phyloP scores from a whole-genome alignment of 2,888 invertebrate species.

The Macrosiphum euphorbiae region DNA sequence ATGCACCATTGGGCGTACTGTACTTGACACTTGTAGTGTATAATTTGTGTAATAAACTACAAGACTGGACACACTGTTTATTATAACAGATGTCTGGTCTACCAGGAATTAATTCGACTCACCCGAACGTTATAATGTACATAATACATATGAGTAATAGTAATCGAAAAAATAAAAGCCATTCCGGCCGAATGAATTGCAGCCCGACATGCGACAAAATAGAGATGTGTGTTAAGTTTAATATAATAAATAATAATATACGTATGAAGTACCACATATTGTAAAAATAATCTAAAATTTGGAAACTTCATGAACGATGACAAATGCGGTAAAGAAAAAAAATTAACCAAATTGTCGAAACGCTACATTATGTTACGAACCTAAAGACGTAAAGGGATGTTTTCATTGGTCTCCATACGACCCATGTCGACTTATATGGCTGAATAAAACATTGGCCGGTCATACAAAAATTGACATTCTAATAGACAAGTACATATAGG shows the following conservation, averaged over 20 bases:
- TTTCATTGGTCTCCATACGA: neutral
- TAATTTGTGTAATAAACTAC: neutral
- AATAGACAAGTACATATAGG: neutral
- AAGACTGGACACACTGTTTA: neutral
- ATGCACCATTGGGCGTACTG: neutral
- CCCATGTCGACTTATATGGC: neutral
- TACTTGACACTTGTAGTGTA: constrained; percentile 9
- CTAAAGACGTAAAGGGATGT: neutral
- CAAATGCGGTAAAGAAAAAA: neutral
- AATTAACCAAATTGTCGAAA: neutral
- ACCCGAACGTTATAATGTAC: neutral
- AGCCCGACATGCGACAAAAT: neutral
- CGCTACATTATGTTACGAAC: neutral
- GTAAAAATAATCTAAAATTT: neutral
- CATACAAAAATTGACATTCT: neutral
- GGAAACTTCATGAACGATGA: neutral
- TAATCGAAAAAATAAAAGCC: constrained; percentile 2
- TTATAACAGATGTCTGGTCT: constrained; percentile 12
- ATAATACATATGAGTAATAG: neutral
- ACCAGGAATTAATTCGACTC: constrained; percentile 5
- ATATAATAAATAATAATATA: neutral
- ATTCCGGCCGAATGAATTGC: neutral
- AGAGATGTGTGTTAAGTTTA: neutral
- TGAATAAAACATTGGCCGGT: neutral
- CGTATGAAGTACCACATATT: neutral